A percentile compares a stretch with the other conserved stretches of the same genome.
phyloP scores from a whole-genome alignment of 2,113 vertebrate species.

The Chaetodon trifascialis region DNA sequence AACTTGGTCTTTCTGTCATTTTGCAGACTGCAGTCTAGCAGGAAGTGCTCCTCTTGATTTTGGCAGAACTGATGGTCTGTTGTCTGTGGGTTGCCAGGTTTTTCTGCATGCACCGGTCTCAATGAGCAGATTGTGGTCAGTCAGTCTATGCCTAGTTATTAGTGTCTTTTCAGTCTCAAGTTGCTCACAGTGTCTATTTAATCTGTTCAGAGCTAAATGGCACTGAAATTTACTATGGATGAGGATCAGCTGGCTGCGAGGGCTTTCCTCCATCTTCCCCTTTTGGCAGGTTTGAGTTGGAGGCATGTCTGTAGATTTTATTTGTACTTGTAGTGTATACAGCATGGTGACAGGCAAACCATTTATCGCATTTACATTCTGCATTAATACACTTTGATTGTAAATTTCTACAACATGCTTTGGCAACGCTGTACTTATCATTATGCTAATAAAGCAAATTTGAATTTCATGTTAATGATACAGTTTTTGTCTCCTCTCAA shows the following conservation, averaged over 20 bases:
- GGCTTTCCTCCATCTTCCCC: background rate
- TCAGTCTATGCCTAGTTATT: background rate
- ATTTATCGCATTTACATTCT: background rate
- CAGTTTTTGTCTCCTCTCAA: background rate
- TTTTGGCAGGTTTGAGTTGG: background rate
- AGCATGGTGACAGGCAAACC: background rate
- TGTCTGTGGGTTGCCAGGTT: background rate
- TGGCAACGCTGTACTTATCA: background rate
- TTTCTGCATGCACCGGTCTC: background rate
- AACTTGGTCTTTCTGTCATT: background rate
- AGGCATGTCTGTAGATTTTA: background rate
- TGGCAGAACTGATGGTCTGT: background rate
- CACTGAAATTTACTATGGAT: no score
- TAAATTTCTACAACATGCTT: background rate
- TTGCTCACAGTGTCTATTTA: background rate
- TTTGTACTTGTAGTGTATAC: background rate
- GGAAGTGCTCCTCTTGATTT: conserved; percentile 2
- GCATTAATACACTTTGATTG: background rate
- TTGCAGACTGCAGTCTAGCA: background rate
- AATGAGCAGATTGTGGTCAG: background rate
- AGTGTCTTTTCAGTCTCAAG: background rate
- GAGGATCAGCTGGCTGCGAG: background rate
- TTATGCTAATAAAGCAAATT: background rate
- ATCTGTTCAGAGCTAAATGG: background rate
- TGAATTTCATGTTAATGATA: background rate